Evolutionary conservation across 2,797 vertebrate genomes (phyloP), one percentile per base, ranked within the genome.

Genomic region (Myiotriccus ornatus): DNA sequence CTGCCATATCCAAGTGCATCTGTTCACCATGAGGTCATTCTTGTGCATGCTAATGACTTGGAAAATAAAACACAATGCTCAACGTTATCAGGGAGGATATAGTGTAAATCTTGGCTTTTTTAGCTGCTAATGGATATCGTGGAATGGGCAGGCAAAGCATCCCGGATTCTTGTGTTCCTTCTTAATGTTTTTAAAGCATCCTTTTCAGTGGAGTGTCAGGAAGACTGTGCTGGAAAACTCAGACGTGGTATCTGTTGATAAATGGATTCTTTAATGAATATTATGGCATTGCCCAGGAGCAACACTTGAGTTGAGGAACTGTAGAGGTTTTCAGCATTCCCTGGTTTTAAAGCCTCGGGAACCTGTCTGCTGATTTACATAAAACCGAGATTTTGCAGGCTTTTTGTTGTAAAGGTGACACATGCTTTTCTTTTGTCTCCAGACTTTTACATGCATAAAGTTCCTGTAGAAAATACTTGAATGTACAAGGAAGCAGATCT

Each of bases 1-100:
- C 96, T 96, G 97, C 96, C 97, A 97, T 97, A 97, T 98, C 98
- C 98, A 98, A 98, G 98, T 98, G 97, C 98, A 98, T 98, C 98
- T 98, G 98, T 98, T 98, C 98, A 95, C 97, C 97, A 98, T 98
- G 98, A 98, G 98, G 97, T 98, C 98, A 98, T 98, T 98, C 97
- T 98, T 97, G 96, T 98, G 97, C 97, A 98, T 98, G 97, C 97
- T 98, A 98, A 98, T 98, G 97, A 98, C 96, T 97, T 97, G 96
- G 97, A 97, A 98, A 98, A 98, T 97, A 96, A 97, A 98, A 97
- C 97, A 93, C 97, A 97, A 97, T 93, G 96, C 95, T 97, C 90
- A 75, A 92, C 95, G 91, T 97, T 97, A 97, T 97, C 95, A 47
- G 87, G 95, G 97, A 91, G 94, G 91, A 96, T 96, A 87, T 90